Base-by-base conservation (phyloP, 2,113 vertebrate species). In the Poeciliopsis prolifica region DNA sequence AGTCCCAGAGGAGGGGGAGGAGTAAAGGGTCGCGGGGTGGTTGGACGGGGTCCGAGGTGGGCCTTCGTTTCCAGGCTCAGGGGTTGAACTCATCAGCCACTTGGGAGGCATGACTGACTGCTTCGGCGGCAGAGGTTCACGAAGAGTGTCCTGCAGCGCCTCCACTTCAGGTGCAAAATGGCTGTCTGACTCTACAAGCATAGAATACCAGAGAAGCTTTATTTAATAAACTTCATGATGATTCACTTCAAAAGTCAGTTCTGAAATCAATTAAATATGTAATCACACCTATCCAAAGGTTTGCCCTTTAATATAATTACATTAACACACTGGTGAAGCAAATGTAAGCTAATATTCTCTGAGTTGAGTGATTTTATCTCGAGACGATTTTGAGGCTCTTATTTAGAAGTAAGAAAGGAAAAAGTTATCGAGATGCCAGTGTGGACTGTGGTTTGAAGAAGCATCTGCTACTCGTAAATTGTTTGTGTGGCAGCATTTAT, bases 101-200 rank as follows among this genome's bases (percentile, higher is more conserved):
- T 98, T 98, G 0, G 97, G 97, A 75, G 96, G 95, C 87, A 97
- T 91, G 31, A 97, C 66, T 24, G 95, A 92, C 67, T 96, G 96
- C 78, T 95, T 97, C n/a, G 95, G 89, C 29, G 91, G 91, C n/a
- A 88, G 91, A 0, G 91, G 91, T 61, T 95, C 95, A 13, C 94
- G 90, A 58, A 94, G 80, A 7, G 93, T 92, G 68, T 97, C 96
- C 83, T 94, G 94, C 85, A 91, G 17, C 9, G 86, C 76, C 17
- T 97, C 96, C 4, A 85, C 72, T 84, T 96, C 96, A 0, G 95
- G 92, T 48, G 88, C 81, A 42, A 94, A 90, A 30, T 95, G 94
- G 91, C 89, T 94, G 72, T 95, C 94, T 2, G 95, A 94, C 83
- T 96, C 97, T 98, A 87, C 44, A 40, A 74, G 80, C 48, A 89